Percentiles rank a stretch among this genome's conserved stretches.
phyloP scores from a whole-genome alignment of 1,140 invertebrate species.

The Rhopalosiphum padi region DNA sequence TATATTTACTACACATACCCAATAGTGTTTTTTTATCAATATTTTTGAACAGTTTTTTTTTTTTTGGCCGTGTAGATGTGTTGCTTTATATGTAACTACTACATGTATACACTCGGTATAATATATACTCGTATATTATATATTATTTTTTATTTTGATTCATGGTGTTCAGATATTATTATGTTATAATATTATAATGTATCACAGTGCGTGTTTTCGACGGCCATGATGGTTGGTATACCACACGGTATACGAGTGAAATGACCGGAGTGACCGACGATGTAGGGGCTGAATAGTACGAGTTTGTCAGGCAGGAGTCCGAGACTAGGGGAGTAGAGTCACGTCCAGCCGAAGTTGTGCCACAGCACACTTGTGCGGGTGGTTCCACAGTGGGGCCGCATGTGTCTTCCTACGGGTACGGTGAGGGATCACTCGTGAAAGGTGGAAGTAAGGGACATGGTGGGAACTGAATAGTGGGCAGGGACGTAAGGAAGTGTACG shows the following conservation, averaged over 20 bases:
- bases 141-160: neutral
- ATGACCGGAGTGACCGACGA: neutral
- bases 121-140: no score
- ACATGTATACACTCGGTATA: no score
- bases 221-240: neutral
- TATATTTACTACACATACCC: no score
- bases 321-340: neutral
- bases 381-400: no score
- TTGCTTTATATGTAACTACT: neutral
- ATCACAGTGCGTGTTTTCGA: neutral
- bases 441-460: neutral
- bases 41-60: neutral
- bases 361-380: neutral
- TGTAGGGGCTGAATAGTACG: neutral
- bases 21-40: neutral
- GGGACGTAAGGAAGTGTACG: neutral
- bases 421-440: neutral
- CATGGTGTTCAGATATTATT: no score
- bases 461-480: neutral
- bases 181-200: neutral
- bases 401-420: neutral
- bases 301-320: neutral
- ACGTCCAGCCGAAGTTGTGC: neutral
- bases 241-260: neutral
- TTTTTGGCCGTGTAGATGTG: no score